Evolutionary conservation across 2,888 invertebrate genomes (phyloP).

Genomic region (Bhutanitis thaidina): DNA sequence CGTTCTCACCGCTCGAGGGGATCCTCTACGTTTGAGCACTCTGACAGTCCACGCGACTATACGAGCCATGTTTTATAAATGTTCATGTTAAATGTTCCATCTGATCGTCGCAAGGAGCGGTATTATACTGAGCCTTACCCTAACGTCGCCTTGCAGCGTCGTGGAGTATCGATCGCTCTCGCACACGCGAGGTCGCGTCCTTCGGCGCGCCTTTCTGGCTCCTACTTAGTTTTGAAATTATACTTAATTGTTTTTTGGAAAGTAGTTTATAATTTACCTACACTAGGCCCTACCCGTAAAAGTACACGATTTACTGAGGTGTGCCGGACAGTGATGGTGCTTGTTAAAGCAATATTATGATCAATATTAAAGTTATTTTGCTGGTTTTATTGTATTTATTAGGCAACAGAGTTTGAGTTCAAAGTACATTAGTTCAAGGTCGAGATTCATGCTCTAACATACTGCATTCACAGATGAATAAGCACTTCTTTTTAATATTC

Average conservation of each 20-base stretch:
- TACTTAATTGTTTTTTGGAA: neutral
- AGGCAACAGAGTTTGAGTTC: no score
- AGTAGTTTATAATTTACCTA: neutral
- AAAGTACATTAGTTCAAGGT: no score
- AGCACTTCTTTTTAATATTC: no score
- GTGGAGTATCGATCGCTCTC: constrained; percentile 67
- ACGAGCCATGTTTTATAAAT: constrained; percentile 51
- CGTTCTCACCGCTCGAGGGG: constrained; percentile 75
- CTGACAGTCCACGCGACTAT: constrained; percentile 66
- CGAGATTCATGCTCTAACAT: no score
- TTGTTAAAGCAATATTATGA: no score
- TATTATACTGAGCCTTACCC: constrained; percentile 60
- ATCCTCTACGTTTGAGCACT: constrained; percentile 71
- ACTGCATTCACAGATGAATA: no score
- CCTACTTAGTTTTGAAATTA: constrained; percentile 26
- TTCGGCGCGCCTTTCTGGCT: constrained; percentile 74
- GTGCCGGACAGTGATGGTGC: no score
- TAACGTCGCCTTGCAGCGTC: constrained; percentile 45
- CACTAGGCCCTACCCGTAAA: no score
- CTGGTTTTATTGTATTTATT: no score
- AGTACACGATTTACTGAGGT: no score
- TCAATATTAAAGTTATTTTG: no score
- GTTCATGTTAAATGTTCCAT: constrained; percentile 32
- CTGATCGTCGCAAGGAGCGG: constrained; percentile 63
- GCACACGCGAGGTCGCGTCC: constrained; percentile 75